A percentile compares a stretch with the other conserved stretches of the same genome.
Conservation (phyloP, 2,888 invertebrate genomes). For the Cephus nigrinus region DNA sequence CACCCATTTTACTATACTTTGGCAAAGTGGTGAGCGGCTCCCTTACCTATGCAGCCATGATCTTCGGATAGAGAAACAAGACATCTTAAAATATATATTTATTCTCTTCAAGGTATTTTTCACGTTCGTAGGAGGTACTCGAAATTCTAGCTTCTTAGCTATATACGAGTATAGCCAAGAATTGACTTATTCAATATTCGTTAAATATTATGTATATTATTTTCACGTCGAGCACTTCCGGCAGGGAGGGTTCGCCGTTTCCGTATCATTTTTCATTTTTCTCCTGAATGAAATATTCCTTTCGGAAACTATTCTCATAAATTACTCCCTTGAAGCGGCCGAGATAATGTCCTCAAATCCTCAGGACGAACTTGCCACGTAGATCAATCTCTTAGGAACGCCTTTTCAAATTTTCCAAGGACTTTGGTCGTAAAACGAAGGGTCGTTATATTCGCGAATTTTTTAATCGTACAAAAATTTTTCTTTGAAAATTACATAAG, state of each 20-base stretch:
- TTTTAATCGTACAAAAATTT: neutral
- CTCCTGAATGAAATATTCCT: conserved; percentile 31
- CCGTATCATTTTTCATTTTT: neutral
- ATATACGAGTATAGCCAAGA: neutral
- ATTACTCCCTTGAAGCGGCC: conserved; percentile 42
- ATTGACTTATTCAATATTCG: neutral
- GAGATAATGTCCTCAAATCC: conserved; percentile 58
- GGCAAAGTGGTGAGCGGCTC: neutral
- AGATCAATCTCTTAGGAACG: conserved; percentile 40
- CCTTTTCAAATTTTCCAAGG: neutral
- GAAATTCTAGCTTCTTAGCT: too few relatives aligned
- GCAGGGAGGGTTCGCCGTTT: neutral
- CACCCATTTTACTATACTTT: neutral
- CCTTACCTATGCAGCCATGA: neutral
- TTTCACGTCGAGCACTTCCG: neutral
- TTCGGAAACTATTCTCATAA: conserved; percentile 50
- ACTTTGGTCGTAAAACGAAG: neutral
- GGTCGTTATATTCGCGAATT: neutral
- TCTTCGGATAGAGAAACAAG: neutral
- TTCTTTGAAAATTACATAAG: neutral
- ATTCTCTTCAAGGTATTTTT: too few relatives aligned
- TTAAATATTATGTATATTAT: neutral
- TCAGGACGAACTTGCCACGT: conserved; percentile 50
- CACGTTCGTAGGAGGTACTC: too few relatives aligned
- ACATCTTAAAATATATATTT: too few relatives aligned